Evolutionary conservation across 1,140 invertebrate species (phyloP).

Genomic region (Carcinoscorpius rotundicauda): DNA sequence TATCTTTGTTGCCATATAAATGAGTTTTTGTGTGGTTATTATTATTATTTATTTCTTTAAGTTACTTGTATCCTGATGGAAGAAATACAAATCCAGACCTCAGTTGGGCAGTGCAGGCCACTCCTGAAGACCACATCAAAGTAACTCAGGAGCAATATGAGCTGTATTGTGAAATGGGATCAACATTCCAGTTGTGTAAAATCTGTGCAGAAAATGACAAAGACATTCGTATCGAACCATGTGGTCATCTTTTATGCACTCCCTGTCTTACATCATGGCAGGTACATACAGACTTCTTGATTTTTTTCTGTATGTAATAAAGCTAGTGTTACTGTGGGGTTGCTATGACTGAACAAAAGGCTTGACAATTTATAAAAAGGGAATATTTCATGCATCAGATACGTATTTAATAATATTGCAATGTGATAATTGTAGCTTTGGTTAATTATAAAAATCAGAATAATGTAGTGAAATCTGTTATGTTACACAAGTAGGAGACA

Average conservation of each 20-base stretch:
- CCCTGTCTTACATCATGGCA: slow-evolving; percentile 90
- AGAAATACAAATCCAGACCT: slow-evolving; percentile 84
- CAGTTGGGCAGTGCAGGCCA: slow-evolving; percentile 80
- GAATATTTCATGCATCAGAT: background rate
- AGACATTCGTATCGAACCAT: slow-evolving; percentile 94
- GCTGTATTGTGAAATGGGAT: slow-evolving; percentile 99
- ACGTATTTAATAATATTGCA: too few species aligned
- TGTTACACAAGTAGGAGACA: too few species aligned
- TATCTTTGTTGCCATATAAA: too few species aligned
- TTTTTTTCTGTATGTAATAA: background rate
- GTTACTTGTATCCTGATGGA: slow-evolving; percentile 96
- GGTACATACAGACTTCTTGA: slow-evolving; percentile 39
- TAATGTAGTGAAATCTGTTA: too few species aligned
- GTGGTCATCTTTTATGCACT: slow-evolving; percentile 90
- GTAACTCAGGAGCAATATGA: slow-evolving; percentile 99
- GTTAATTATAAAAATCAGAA: too few species aligned
- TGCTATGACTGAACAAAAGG: background rate
- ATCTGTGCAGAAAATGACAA: slow-evolving; percentile 99
- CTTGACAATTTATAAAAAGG: slow-evolving; percentile 1
- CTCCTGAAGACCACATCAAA: slow-evolving; percentile 89
- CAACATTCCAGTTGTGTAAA: slow-evolving; percentile 98
- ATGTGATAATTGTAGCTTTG: too few species aligned
- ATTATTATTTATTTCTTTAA: slow-evolving; percentile 32
- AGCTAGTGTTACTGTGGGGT: too few species aligned
- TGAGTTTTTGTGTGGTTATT: too few species aligned